phyloP scores from a whole-genome alignment of 1,140 invertebrate species.

The Aporrectodea caliginosa region DNA sequence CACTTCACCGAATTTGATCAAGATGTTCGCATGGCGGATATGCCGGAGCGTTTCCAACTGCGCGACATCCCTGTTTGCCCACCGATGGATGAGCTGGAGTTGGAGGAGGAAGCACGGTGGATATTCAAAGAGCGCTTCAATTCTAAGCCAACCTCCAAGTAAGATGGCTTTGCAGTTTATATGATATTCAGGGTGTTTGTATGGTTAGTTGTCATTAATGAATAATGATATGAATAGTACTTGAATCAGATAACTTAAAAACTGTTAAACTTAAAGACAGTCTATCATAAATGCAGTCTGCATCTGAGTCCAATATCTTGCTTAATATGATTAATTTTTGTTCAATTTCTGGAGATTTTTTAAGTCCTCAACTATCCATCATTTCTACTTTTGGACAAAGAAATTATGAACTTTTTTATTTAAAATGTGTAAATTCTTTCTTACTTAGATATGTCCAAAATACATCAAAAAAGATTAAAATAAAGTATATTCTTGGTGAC shows the following conservation, averaged over 20 bases:
- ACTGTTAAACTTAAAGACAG: not conserved
- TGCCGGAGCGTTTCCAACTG: conserved; percentile 72
- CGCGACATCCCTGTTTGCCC: conserved; percentile 75
- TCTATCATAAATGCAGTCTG: not conserved
- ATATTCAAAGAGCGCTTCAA: conserved; percentile 92
- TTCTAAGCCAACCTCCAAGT: conserved; percentile 73
- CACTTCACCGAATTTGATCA: conserved; percentile 93
- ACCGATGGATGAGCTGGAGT: conserved; percentile 68
- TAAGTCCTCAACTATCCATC: too few relatives aligned
- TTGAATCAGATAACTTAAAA: not conserved
- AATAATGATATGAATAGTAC: not conserved
- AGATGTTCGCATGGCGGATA: conserved; percentile 63
- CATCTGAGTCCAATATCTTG: not conserved
- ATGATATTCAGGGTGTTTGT: not conserved
- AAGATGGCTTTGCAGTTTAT: conserved; percentile 57
- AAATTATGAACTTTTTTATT: too few relatives aligned
- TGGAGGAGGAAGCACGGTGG: conserved; percentile 95
- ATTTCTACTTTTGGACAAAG: too few relatives aligned
- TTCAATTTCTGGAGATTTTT: not conserved
- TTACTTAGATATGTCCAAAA: too few relatives aligned
- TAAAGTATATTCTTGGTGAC: too few relatives aligned
- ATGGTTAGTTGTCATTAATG: not conserved
- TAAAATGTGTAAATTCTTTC: too few relatives aligned
- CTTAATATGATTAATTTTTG: not conserved
- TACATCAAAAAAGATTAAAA: too few relatives aligned